Percentiles rank a stretch among this genome's conserved stretches.
Conservation (phyloP, 2,797 vertebrate genomes). For the Lacerta agilis region DNA sequence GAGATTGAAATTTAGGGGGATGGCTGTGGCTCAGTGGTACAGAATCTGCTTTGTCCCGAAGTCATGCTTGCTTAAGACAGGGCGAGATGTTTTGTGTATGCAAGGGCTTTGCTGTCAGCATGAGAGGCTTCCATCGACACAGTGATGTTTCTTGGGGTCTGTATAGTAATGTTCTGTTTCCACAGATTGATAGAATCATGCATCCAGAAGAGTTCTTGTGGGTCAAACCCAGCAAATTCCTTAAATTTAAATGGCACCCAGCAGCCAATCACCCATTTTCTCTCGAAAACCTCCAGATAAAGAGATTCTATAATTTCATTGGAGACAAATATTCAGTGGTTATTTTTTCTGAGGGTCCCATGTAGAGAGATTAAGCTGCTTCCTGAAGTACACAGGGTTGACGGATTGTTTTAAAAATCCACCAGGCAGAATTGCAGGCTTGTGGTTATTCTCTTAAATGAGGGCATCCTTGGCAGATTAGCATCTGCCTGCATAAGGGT, state of each 20-base stretch:
- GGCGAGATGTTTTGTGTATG: neutral
- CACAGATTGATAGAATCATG: neutral
- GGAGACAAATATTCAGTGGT: neutral
- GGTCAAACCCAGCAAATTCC: neutral
- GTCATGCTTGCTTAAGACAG: neutral
- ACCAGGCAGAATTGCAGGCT: conserved; percentile 11
- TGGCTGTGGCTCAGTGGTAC: neutral
- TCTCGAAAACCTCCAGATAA: neutral
- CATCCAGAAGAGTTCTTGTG: neutral
- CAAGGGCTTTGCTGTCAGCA: neutral
- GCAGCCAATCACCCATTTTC: neutral
- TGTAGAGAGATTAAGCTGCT: neutral
- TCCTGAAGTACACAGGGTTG: neutral
- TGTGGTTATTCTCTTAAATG: neutral
- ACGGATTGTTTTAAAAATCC: conserved; percentile 9
- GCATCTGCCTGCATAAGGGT: conserved; percentile 1
- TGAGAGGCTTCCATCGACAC: neutral
- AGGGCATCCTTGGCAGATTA: conserved; percentile 13
- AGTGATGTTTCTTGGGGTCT: neutral
- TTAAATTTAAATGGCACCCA: neutral
- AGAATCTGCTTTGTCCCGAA: neutral
- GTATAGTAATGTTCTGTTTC: neutral
- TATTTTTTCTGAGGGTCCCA: neutral
- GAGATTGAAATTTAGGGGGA: neutral
- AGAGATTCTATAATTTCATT: neutral